Conservation (phyloP, 2,113 vertebrate species). For the Actinemys pallida region DNA sequence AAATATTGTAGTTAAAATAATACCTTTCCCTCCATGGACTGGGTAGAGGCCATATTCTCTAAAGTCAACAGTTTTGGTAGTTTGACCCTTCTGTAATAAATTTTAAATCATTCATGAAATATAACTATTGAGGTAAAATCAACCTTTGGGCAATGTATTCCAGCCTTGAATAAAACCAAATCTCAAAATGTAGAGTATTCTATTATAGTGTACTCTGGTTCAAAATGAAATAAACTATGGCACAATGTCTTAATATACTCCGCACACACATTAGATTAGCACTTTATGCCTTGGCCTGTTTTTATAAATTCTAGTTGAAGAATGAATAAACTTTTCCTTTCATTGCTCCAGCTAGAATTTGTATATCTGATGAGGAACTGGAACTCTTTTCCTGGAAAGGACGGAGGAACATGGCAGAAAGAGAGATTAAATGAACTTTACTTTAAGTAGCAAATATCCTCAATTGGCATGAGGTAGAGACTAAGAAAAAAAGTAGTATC, state of each 20-base stretch:
- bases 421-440: slow-evolving; percentile 50
- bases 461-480: neutral
- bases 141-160: neutral
- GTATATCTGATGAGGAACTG: slow-evolving; percentile 43
- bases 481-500: neutral
- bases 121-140: neutral
- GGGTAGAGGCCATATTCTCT: neutral
- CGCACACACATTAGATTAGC: slow-evolving; percentile 3
- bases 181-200: neutral
- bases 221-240: slow-evolving; percentile 5
- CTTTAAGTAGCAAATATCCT: slow-evolving; percentile 26
- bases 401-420: slow-evolving; percentile 9
- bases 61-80: neutral
- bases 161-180: neutral
- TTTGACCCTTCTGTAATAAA: neutral
- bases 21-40: neutral
- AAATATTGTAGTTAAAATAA: neutral
- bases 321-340: slow-evolving; percentile 63
- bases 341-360: slow-evolving; percentile 44
- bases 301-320: slow-evolving; percentile 18
- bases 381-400: slow-evolving; percentile 49
- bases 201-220: neutral
- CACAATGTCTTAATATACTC: slow-evolving; percentile 7
- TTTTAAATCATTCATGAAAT: neutral
- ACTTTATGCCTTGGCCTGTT: slow-evolving; percentile 42